Evolutionary conservation across 2,888 invertebrate species (phyloP), one percentile per base, ranked within the genome.

Genomic region (Neoascia interrupta): DNA sequence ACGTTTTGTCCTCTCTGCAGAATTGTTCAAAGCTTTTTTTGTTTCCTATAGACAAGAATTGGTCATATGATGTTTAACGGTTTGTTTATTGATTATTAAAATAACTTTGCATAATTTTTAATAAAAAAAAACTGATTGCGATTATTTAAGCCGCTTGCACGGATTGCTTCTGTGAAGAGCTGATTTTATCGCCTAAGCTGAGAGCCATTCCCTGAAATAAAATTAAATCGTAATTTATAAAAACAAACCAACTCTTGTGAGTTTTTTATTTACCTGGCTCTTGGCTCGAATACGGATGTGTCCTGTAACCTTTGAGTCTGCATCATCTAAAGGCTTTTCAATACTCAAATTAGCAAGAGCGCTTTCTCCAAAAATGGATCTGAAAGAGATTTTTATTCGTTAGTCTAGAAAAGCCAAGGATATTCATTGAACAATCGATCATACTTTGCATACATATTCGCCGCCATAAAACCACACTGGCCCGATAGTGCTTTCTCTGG

Each of bases 401-500:
- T n/a, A n/a, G n/a, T n/a, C n/a, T n/a, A n/a, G n/a, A n/a, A n/a
- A n/a, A n/a, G n/a, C n/a, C n/a, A n/a, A n/a, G n/a, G n/a, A n/a
- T n/a, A n/a, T 31, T 18, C 10, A 8, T 28, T 0, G 10, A 11
- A 3, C 10, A 18, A 1, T 16, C 8, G 31, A n/a, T 83, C 84
- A 80, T 83, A 89, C 88, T 86, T 95, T 41, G 99, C 99, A 90
- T 99, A 99, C 92, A 99, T 93, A 88, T 99, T 99, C 41, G 99
- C 99, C 4, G 99, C 99, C 96, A 99, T 97, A 90, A 99, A 99
- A 4, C 99, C 99, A 89, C 99, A 99, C 84, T 99, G 97, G 0
- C 99, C 99, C 0, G 96, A 95, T 61, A 99, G 90, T 0, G 97
- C 97, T 91, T 97, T 97, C 85, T 98, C 97, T 0, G 99, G 98